These are phyloP conservation scores for Eueides isabella DNA, from an alignment of 1,140 invertebrate species.

Conservation along the genomic window DNA sequence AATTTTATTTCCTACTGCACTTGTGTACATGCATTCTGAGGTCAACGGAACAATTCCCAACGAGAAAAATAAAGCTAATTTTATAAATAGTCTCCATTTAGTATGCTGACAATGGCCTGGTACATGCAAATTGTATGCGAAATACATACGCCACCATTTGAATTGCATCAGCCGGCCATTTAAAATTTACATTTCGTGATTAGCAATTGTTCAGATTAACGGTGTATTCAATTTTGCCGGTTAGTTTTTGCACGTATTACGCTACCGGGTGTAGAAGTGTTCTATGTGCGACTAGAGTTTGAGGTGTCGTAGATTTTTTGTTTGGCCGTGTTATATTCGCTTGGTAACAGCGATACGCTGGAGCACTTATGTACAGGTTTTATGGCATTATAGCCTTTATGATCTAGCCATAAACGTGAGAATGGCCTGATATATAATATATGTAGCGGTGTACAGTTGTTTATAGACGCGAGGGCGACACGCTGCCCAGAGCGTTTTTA, in stretches of 20 bases:
- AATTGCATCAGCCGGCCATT: conserved; percentile 48
- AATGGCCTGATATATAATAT: conserved; percentile 19
- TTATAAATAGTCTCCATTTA: conserved; percentile 63
- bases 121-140: conserved; percentile 59
- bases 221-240: conserved; percentile 46
- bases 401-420: conserved; percentile 18
- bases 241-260: conserved; percentile 34
- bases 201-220: conserved; percentile 35
- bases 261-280: conserved; percentile 20
- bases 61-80: conserved; percentile 48
- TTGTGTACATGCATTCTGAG: conserved; percentile 15
- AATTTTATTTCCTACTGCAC: background rate
- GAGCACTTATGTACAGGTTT: conserved; percentile 10
- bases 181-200: conserved; percentile 49
- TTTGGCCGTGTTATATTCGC: conserved; percentile 39
- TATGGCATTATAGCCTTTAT: conserved; percentile 27
- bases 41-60: conserved; percentile 33
- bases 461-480: conserved; percentile 52
- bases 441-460: conserved; percentile 32
- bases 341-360: conserved; percentile 41
- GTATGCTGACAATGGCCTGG: conserved; percentile 58
- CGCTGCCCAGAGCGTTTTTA: conserved; percentile 46
- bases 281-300: conserved; percentile 5
- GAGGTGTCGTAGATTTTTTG: conserved; percentile 26
- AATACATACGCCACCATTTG: conserved; percentile 49